Base-by-base conservation (phyloP, 2,113 vertebrate species). In the Castor canadensis region DNA sequence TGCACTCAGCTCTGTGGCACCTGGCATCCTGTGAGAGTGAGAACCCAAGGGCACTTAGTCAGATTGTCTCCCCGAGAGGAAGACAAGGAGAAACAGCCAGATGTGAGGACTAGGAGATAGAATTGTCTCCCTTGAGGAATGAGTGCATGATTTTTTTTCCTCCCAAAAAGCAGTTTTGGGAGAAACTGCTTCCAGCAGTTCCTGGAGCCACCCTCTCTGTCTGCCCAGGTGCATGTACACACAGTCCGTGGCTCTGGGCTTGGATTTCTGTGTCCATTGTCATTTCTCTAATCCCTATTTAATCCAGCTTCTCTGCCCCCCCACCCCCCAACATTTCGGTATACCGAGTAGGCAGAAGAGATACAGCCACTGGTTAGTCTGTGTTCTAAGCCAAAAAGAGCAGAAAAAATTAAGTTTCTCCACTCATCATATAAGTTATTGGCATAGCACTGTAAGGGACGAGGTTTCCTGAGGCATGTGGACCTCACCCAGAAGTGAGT, bases 391-490 rank as follows among this genome's bases (percentile, higher is more conserved):
- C 67, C 47, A 40, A 47, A 85, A 56, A 35, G 60, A 54, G 8
- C 56, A 67, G 64, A 43, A 79, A 45, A 11, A 40, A 9, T 69
- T 30, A 20, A 12, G 72, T 75, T 95, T 87, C 17, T 87, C 7
- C 17, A 24, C 20, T 38, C 22, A 32, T 58, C 45, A 13, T 11
- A 9, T 19, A 20, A 30, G 8, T 72, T 28, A 9, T 17, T 67
- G 5, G 3, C 58, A 40, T 35, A 17, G 9, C 26, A 24, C 76
- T n/a, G 38, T 62, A n/a, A 40, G 11, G 56, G 49, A 24, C 0
- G 26, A 13, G 49, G 35, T 30, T 4, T n/a, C 5, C 0, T 35
- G 71, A 20, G n/a, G 10, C 24, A 3, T 3, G 0, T 8, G 47
- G 24, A 0, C 20, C 30, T 81, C n/a, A 1, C 3, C 0, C 9